Base-by-base conservation (phyloP, 2,888 invertebrate genomes). In the Erannis defoliaria region DNA sequence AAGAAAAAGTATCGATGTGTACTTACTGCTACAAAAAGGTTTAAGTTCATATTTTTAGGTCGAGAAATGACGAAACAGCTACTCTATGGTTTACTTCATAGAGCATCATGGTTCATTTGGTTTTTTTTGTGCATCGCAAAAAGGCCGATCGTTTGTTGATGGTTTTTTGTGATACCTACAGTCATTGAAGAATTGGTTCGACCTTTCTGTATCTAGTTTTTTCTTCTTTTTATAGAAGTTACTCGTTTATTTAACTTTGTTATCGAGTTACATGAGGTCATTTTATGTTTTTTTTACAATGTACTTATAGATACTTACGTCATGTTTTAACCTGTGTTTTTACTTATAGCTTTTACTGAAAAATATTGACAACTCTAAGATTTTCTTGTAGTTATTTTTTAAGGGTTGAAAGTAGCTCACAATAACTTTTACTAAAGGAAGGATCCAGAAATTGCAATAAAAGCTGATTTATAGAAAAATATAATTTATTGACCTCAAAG, bases 151-250 rank as follows among this genome's bases (percentile, higher is more conserved):
- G 12, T 1, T n/a, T 29, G 29, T 45, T 46, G 55, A 29, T 21
- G 12, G 12, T 45, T 35, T 46, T 48, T 55, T 31, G 29, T 45
- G 21, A 0, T 26, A 26, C 4, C 5, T 26, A 8, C 8, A 21
- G 33, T 54, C 43, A 54, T 40, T 48, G 48, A 48, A 55, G 31
- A 48, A 55, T 31, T 31, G 31, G 29, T 48, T 55, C 38, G 55
- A 55, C 55, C 55, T 55, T 14, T 46, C 18, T 16, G 8, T 14
- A 12, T 10, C 9, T 12, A 21, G 2, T 53, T 51, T 50, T 40
- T 51, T 23, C 33, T 12, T 29, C 1, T 29, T 33, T 33, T n/a
- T 33, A 12, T 37, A 16, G 16, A 37, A 12, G 33, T 33, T 33
- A 33, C 1, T 33, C 33, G 33, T 14, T 12, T 33, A 12, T n/a